Conservation (phyloP, 2,797 vertebrate genomes). For the Sternarchorhynchus goeldii region DNA sequence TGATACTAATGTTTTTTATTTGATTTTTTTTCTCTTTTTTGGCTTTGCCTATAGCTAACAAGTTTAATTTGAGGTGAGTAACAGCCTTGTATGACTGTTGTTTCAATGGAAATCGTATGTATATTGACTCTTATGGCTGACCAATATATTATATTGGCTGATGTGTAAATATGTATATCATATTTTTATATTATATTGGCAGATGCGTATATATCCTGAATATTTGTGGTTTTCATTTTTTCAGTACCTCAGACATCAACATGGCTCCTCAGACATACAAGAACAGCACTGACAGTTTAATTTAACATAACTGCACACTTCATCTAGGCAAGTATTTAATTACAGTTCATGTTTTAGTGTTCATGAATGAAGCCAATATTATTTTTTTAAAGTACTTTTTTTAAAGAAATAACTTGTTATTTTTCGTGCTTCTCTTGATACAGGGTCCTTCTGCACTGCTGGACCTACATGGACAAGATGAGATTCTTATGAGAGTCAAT, state of each 20-base stretch:
- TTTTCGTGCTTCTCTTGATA: not conserved
- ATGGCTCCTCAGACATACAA: constrained; percentile 67
- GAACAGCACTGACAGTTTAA: constrained; percentile 71
- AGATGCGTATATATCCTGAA: not conserved
- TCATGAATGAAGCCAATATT: not conserved
- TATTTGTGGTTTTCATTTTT: constrained; percentile 26
- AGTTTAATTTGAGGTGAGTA: constrained; percentile 73
- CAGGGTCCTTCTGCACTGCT: not conserved
- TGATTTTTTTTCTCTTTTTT: constrained; percentile 23
- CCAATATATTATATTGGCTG: too few species aligned
- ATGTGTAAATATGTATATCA: too few species aligned
- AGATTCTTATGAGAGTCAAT: not conserved
- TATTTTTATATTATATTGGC: not conserved
- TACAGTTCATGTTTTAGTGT: not conserved
- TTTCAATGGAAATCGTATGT: not conserved
- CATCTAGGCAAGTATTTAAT: not conserved
- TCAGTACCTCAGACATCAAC: constrained; percentile 68
- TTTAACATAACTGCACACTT: constrained; percentile 58
- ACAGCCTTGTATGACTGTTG: not conserved
- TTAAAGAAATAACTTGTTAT: not conserved
- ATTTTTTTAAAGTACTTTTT: not conserved
- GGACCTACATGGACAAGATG: not conserved
- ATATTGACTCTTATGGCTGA: not conserved
- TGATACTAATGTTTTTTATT: not conserved
- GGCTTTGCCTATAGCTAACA: constrained; percentile 44